These are phyloP conservation scores for Centropristis striata DNA, from an alignment of 2,113 vertebrate species.

Conservation along the genomic window DNA sequence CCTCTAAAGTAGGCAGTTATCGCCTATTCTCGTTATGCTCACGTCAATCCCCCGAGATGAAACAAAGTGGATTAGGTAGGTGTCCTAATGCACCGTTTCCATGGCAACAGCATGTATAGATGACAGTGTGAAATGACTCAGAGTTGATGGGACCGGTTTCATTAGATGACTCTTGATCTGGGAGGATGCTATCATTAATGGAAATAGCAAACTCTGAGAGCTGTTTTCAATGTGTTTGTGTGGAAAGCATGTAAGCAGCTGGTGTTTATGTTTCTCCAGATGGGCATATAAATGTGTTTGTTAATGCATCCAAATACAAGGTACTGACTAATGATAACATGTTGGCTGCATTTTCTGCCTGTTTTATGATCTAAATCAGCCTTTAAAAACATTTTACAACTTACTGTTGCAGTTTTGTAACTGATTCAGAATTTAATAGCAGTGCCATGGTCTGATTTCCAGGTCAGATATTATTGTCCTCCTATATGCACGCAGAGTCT, in stretches of 20 bases:
- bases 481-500: neutral
- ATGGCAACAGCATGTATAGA: slow-evolving; percentile 5
- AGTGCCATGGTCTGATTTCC: neutral
- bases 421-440: neutral
- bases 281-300: neutral
- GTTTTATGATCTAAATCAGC: neutral
- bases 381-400: neutral
- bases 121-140: neutral
- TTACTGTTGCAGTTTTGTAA: neutral
- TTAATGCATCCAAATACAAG: neutral
- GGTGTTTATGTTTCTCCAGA: neutral
- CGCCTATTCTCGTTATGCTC: slow-evolving; percentile 96
- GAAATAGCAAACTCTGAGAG: neutral
- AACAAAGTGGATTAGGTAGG: slow-evolving; percentile 97
- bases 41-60: slow-evolving; percentile 95
- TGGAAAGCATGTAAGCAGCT: neutral
- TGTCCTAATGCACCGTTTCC: slow-evolving; percentile 43
- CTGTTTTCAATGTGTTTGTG: neutral
- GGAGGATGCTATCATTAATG: neutral
- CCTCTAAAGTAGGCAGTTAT: slow-evolving; percentile 92
- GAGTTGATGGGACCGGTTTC: slow-evolving; percentile 10
- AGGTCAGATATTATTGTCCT: neutral
- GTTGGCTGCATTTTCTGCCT: neutral
- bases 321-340: neutral
- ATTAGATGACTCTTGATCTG: neutral